These are phyloP conservation scores for Heterochromis multidens DNA, from an alignment of 2,113 vertebrate genomes.

Conservation along the genomic window DNA sequence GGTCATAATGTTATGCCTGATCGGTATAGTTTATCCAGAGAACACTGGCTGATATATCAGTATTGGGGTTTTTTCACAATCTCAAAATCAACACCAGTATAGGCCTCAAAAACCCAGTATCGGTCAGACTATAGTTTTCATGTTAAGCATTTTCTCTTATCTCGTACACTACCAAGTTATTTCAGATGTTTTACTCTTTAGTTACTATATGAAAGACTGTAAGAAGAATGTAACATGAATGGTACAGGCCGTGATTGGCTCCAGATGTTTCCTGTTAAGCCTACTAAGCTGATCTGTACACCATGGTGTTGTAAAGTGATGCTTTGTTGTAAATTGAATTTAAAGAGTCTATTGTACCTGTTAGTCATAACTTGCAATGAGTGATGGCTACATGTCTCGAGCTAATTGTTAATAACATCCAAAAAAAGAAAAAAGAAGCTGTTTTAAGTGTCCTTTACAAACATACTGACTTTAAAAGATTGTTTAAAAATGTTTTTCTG, in stretches of 20 bases:
- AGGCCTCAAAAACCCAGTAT: background rate
- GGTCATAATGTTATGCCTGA: too few relatives aligned
- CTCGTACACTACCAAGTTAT: background rate
- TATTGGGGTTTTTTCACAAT: background rate
- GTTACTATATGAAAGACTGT: conserved; percentile 35
- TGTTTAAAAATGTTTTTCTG: background rate
- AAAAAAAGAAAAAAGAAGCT: background rate
- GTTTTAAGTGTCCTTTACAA: background rate
- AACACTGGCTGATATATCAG: background rate
- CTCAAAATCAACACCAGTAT: background rate
- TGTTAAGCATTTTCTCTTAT: conserved; percentile 10
- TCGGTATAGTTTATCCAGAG: background rate
- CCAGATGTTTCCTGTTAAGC: conserved; percentile 69
- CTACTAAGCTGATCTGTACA: conserved; percentile 10
- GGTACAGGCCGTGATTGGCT: conserved; percentile 18
- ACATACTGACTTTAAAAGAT: background rate
- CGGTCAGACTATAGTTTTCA: background rate
- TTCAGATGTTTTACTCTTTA: conserved; percentile 52
- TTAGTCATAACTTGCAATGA: background rate
- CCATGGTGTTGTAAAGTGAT: conserved; percentile 25
- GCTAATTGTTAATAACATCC: background rate
- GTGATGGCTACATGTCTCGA: background rate
- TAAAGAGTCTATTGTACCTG: background rate
- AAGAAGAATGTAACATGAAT: conserved; percentile 38
- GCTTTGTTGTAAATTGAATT: conserved; percentile 17